Evolutionary conservation across 2,113 vertebrate genomes (phyloP).

Genomic region (Chrysemys picta): DNA sequence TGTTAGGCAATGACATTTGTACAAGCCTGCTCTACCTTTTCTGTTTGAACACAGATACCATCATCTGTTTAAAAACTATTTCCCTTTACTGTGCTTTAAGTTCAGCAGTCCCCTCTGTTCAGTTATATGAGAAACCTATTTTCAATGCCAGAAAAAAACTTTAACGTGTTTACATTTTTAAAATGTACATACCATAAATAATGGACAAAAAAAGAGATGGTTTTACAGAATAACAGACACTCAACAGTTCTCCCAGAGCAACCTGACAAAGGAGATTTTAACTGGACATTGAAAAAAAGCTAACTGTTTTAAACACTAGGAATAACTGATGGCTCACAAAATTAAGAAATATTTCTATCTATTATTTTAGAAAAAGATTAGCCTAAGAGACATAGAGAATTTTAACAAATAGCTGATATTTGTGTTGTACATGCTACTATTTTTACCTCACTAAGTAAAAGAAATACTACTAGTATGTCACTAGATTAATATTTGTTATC

Average conservation of each 20-base stretch:
- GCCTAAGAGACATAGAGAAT: background rate
- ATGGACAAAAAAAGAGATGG: background rate
- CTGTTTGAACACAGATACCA: background rate
- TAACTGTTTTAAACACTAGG: background rate
- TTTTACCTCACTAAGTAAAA: background rate
- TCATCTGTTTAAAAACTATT: background rate
- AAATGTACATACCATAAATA: accelerated
- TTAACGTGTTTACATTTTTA: background rate
- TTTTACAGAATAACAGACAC: background rate
- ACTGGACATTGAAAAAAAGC: background rate
- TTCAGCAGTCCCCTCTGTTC: background rate
- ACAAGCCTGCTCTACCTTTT: background rate
- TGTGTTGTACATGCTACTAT: background rate
- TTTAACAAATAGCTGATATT: background rate
- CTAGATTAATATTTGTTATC: background rate
- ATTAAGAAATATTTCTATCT: background rate
- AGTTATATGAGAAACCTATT: background rate
- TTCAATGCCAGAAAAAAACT: background rate
- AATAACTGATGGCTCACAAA: background rate
- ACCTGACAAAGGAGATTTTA: background rate
- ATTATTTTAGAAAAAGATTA: background rate
- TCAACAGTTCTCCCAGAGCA: accelerated
- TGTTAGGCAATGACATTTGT: background rate
- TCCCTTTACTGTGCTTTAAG: background rate
- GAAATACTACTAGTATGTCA: background rate